These are phyloP conservation scores for Cebus imitator DNA, from an alignment of 2,113 vertebrate genomes.

Conservation along the genomic window DNA sequence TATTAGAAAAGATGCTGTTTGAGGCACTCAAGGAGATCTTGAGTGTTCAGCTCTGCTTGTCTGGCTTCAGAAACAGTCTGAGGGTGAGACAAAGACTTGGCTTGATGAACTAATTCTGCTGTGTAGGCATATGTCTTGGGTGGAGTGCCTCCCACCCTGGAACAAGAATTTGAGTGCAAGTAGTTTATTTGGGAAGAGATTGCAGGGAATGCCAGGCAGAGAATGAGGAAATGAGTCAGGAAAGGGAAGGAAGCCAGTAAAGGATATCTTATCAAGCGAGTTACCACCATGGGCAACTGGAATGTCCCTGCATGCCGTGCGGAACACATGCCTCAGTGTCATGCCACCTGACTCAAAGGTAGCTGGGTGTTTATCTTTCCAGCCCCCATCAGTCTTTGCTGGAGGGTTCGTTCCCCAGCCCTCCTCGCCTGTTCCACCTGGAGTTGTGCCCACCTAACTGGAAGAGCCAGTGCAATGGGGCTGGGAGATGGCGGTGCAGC, in stretches of 20 bases:
- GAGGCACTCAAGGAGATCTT: fast-evolving
- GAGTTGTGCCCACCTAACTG: fast-evolving
- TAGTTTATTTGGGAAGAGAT: background rate
- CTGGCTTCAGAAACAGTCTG: background rate
- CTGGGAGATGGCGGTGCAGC: background rate
- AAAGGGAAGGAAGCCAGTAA: background rate
- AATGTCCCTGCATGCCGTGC: fast-evolving
- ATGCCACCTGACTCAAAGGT: background rate
- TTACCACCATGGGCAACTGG: no score
- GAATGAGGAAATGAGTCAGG: background rate
- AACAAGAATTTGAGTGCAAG: background rate
- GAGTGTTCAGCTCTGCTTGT: background rate
- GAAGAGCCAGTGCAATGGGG: background rate
- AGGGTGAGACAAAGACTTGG: background rate
- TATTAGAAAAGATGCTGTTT: background rate
- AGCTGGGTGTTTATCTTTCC: background rate
- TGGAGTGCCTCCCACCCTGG: background rate
- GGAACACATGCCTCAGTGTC: fast-evolving
- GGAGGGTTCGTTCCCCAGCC: background rate
- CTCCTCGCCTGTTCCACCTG: background rate
- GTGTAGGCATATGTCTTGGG: background rate
- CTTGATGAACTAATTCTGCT: background rate
- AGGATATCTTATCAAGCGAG: background rate
- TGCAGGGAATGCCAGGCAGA: background rate
- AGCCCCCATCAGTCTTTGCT: fast-evolving